Conservation (phyloP, 2,888 invertebrate genomes). For the Pammene fasciana region DNA sequence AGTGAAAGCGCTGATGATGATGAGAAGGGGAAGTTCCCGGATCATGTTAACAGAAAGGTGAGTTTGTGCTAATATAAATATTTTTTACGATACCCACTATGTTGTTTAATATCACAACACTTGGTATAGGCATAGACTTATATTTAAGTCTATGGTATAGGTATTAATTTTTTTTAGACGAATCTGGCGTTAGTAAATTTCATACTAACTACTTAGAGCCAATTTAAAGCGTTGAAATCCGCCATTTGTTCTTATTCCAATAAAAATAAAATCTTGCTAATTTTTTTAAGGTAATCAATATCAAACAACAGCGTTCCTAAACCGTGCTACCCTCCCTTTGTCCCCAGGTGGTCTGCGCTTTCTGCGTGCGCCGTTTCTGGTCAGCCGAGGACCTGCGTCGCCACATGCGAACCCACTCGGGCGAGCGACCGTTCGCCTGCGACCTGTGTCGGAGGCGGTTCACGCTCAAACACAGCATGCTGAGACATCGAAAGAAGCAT, state of each 20-base stretch:
- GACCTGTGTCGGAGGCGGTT: constrained; percentile 94
- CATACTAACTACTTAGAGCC: too few species aligned
- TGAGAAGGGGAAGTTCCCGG: constrained; percentile 91
- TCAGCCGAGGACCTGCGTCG: constrained; percentile 96
- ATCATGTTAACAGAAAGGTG: constrained; percentile 93
- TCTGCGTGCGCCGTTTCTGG: constrained; percentile 97
- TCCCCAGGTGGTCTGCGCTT: constrained; percentile 91
- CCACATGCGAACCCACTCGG: constrained; percentile 97
- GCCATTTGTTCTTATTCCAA: too few species aligned
- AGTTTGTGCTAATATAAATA: not conserved
- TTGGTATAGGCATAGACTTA: too few species aligned
- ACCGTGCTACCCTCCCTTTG: not conserved
- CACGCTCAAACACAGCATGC: constrained; percentile 97
- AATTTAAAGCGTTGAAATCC: too few species aligned
- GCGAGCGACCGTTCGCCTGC: constrained; percentile 95
- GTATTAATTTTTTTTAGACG: too few species aligned
- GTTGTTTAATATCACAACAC: too few species aligned
- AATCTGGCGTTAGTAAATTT: too few species aligned
- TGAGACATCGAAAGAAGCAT: constrained; percentile 96
- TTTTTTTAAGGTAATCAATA: too few species aligned
- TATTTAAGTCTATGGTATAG: too few species aligned
- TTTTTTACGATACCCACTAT: too few species aligned
- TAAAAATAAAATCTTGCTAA: too few species aligned
- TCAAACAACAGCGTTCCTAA: too few species aligned
- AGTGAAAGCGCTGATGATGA: constrained; percentile 87